phyloP scores from a whole-genome alignment of 1,140 invertebrate species.

The Drosophila saltans region DNA sequence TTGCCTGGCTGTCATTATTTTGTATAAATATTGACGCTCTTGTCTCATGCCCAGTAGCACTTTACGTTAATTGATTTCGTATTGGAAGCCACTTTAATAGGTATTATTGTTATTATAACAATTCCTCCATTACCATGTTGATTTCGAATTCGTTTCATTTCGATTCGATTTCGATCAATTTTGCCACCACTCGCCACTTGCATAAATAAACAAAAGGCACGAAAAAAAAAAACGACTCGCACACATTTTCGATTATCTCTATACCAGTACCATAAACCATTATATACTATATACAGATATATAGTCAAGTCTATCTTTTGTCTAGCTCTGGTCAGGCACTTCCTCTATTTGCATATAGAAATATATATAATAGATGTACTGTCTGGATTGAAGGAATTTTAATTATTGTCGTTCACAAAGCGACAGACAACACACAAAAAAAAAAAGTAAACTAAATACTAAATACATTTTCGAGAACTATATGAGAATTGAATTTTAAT shows the following conservation, averaged over 20 bases:
- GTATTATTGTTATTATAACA: conserved; percentile 78
- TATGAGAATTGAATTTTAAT: conserved; percentile 1
- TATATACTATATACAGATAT: conserved; percentile 1
- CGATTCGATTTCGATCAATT: conserved; percentile 15
- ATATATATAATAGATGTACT: conserved; percentile 4
- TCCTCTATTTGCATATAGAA: not conserved
- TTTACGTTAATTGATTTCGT: conserved; percentile 79
- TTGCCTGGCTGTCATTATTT: conserved; percentile 76
- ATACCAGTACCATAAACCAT: not conserved
- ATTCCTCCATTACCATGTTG: conserved; percentile 22
- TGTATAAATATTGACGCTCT: conserved; percentile 78
- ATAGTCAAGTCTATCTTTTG: not conserved
- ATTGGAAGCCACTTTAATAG: conserved; percentile 76
- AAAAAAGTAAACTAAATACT: conserved; percentile 12
- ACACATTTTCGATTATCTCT: conserved; percentile 4
- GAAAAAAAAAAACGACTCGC: not conserved
- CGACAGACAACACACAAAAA: not conserved
- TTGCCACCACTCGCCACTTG: conserved; percentile 7
- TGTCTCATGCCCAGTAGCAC: conserved; percentile 75
- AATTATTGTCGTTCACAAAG: conserved; percentile 2
- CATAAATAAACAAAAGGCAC: conserved; percentile 11
- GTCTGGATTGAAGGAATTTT: conserved; percentile 5
- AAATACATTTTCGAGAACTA: conserved; percentile 7
- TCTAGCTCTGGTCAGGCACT: not conserved
- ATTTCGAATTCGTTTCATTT: conserved; percentile 6